Evolutionary conservation across 2,888 invertebrate genomes (phyloP).

Genomic region (Troglohyphantes excavatus): DNA sequence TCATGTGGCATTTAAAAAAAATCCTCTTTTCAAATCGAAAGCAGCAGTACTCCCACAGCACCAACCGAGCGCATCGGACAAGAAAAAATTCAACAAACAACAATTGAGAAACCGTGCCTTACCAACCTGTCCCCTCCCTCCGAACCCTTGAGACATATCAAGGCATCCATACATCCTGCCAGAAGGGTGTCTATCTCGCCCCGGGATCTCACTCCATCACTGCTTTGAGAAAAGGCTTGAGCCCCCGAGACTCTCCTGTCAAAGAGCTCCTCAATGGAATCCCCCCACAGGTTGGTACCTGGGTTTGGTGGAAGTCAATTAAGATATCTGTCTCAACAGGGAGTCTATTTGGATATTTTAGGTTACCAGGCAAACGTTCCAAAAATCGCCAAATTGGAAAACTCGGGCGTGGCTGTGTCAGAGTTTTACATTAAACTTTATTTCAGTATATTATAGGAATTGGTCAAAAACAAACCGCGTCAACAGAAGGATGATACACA

Average conservation of each 20-base stretch:
- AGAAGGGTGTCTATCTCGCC: background rate
- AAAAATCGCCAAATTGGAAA: no score
- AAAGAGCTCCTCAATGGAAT: background rate
- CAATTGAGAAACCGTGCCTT: background rate
- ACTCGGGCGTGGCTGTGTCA: no score
- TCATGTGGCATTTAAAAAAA: no score
- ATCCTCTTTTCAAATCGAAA: no score
- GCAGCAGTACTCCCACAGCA: no score
- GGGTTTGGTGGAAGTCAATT: slow-evolving; percentile 24
- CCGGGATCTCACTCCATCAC: slow-evolving; percentile 1
- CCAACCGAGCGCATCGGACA: no score
- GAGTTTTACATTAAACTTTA: no score
- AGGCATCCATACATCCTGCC: background rate
- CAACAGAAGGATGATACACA: no score
- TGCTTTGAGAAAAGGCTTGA: background rate
- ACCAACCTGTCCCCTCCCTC: background rate
- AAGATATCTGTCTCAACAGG: slow-evolving; percentile 34
- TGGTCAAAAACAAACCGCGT: no score
- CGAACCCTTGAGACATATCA: background rate
- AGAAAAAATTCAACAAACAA: no score
- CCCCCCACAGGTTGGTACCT: background rate
- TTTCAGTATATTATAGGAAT: no score
- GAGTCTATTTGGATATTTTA: background rate
- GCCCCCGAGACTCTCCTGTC: background rate
- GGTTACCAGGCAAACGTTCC: no score